Percentiles rank a stretch among this genome's conserved stretches.
phyloP scores from a whole-genome alignment of 35 echinoderm and acorn worm genomes.

The Ophiothrix spiculata region DNA sequence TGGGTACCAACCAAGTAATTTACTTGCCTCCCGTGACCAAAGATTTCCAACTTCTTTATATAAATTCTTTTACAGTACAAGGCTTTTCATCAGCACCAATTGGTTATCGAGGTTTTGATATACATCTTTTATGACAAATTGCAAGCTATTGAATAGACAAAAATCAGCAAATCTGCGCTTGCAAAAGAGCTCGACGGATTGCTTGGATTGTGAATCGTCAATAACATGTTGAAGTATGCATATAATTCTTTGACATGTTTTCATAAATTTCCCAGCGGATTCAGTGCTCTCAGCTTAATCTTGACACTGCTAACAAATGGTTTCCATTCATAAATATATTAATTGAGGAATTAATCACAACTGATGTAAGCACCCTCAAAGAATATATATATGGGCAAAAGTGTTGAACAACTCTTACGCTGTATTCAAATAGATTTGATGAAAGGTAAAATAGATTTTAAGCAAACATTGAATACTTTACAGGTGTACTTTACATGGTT shows the following conservation, averaged over 20 bases:
- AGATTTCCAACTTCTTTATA: not conserved
- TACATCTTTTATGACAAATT: not conserved
- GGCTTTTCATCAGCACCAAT: not conserved
- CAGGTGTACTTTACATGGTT: no score
- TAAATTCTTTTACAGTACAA: not conserved
- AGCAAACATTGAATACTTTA: no score
- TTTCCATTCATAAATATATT: not conserved
- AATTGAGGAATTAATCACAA: not conserved
- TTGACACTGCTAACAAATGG: not conserved
- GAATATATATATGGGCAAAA: no score
- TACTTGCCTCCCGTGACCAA: not conserved
- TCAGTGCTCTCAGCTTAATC: not conserved
- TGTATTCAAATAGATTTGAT: no score
- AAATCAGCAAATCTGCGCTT: not conserved
- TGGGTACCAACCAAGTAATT: not conserved
- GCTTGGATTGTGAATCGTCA: not conserved
- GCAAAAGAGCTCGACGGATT: not conserved
- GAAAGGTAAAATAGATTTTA: no score
- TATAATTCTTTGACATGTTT: constrained; percentile 5
- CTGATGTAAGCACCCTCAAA: no score
- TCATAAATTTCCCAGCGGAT: not conserved
- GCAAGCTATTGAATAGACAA: not conserved
- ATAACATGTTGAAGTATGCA: constrained; percentile 11
- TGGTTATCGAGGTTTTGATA: constrained; percentile 2
- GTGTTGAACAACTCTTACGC: no score